These are phyloP conservation scores for Chlamydotis undulata DNA, from an alignment of 2,113 vertebrate species.

Conservation along the genomic window DNA sequence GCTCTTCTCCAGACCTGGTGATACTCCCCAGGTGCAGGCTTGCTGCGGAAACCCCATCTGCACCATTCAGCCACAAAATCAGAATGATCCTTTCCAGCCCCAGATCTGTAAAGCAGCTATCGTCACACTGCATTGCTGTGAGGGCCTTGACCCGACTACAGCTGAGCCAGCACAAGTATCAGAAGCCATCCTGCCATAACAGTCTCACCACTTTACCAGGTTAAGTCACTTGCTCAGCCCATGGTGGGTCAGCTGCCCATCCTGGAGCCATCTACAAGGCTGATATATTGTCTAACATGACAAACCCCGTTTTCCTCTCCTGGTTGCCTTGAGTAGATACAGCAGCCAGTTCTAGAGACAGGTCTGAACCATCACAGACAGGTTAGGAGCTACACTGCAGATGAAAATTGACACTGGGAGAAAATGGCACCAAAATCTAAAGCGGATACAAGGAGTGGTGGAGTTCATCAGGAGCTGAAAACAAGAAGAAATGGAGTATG, in stretches of 20 bases:
- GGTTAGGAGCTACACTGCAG: neutral
- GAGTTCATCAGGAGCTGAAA: neutral
- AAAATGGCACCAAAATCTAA: neutral
- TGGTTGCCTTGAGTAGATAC: neutral
- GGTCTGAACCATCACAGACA: neutral
- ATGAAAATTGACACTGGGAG: neutral
- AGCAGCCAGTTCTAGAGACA: neutral
- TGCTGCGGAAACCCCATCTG: neutral
- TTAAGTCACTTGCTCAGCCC: neutral
- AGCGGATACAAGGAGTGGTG: rapidly evolving
- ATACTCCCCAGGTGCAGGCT: neutral
- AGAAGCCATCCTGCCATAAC: neutral
- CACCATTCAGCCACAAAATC: neutral
- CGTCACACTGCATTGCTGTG: neutral
- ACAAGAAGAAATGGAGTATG: neutral
- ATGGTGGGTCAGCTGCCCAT: neutral
- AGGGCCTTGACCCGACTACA: neutral
- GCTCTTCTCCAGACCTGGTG: neutral
- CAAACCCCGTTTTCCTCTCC: neutral
- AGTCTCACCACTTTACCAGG: neutral
- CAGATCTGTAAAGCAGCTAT: neutral
- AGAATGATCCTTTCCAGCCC: neutral
- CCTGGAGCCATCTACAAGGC: neutral
- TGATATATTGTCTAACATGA: neutral
- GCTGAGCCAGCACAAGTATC: neutral